Percentiles rank a stretch among this genome's conserved stretches.
phyloP scores from a whole-genome alignment of 2,113 vertebrate species.

The Mustelus asterias region DNA sequence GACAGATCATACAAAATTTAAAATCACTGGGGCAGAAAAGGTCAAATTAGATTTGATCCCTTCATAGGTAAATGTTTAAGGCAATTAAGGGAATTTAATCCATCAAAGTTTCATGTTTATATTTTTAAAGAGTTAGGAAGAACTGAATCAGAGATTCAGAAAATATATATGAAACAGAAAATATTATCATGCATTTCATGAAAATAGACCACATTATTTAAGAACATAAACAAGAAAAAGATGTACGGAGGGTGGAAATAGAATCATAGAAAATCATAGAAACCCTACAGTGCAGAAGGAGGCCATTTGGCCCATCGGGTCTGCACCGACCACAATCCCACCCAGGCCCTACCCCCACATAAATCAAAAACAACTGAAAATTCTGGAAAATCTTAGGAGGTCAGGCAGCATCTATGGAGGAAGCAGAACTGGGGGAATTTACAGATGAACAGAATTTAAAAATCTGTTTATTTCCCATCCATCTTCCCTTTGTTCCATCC shows the following conservation, averaged over 20 bases:
- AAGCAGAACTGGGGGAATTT: background rate
- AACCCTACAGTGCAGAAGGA: too few species aligned
- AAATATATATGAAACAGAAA: background rate
- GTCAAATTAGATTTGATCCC: background rate
- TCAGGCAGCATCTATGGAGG: background rate
- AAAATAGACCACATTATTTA: background rate
- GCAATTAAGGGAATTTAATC: background rate
- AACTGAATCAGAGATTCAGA: background rate
- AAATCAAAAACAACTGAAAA: background rate
- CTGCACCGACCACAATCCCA: too few species aligned
- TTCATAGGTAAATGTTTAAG: background rate
- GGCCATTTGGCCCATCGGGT: too few species aligned
- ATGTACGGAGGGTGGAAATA: background rate
- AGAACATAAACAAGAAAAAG: background rate
- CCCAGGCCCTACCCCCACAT: too few species aligned
- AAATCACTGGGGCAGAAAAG: background rate
- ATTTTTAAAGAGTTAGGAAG: background rate
- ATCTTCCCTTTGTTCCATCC: background rate
- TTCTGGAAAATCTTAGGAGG: background rate
- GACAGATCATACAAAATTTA: background rate
- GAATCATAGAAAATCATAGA: too few species aligned
- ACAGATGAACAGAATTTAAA: background rate
- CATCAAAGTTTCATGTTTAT: background rate
- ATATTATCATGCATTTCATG: background rate
- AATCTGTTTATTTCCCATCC: background rate